Percentiles rank a stretch among this genome's conserved stretches.
Conservation (phyloP, 2,113 vertebrate species). For the Choloepus hoffmanni region DNA sequence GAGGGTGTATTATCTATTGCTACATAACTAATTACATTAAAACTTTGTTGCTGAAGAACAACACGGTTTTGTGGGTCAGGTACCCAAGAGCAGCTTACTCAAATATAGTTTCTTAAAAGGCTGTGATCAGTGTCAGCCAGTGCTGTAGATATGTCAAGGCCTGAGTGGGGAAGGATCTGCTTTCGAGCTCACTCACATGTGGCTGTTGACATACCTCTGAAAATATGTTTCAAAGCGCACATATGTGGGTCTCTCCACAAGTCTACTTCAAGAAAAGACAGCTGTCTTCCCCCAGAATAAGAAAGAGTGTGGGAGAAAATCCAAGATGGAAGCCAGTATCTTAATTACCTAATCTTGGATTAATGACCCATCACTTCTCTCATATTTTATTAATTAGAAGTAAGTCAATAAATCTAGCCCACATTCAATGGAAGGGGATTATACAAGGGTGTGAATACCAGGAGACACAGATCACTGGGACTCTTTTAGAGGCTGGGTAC, state of each 20-base stretch:
- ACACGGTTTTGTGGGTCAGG: background rate
- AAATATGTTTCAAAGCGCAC: background rate
- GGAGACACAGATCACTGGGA: background rate
- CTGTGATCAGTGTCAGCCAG: background rate
- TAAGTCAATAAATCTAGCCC: background rate
- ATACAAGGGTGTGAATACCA: background rate
- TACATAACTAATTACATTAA: background rate
- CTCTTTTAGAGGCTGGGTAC: background rate
- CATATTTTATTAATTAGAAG: background rate
- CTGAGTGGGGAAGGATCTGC: background rate
- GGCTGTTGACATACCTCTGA: background rate
- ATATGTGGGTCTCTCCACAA: background rate
- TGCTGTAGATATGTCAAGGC: background rate
- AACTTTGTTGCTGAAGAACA: background rate
- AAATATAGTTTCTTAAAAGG: background rate
- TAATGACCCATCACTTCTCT: background rate
- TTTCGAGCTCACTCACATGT: background rate
- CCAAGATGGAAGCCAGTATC: background rate
- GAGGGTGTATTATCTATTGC: background rate
- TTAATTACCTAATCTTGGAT: background rate
- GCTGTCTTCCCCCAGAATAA: background rate
- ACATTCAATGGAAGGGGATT: background rate
- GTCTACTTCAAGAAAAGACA: background rate
- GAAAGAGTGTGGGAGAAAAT: background rate
- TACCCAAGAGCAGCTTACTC: background rate